Evolutionary conservation across 2,113 vertebrate genomes (phyloP).

Genomic region (Lipophrys pholis): DNA sequence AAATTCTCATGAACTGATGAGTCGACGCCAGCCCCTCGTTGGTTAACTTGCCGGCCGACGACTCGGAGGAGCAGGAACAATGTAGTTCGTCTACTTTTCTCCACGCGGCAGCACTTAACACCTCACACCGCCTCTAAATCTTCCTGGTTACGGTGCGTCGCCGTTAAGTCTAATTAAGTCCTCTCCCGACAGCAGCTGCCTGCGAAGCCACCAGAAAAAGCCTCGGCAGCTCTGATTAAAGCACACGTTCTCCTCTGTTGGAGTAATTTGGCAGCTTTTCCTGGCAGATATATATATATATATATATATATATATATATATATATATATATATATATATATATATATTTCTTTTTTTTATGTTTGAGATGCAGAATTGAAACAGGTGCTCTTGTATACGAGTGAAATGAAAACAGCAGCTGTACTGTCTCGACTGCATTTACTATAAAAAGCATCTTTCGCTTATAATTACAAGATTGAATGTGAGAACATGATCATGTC

Average conservation of each 20-base stretch:
- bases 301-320: not conserved
- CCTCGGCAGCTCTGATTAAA: conserved; percentile 11
- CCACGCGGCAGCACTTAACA: conserved; percentile 38
- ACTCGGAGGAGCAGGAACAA: not conserved
- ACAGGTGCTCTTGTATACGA: conserved; percentile 22
- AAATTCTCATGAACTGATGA: no score
- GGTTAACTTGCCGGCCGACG: no score
- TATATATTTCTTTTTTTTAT: conserved; percentile 2
- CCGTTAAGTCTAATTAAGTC: conserved; percentile 36
- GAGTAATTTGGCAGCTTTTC: conserved; percentile 37
- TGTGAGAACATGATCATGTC: no score
- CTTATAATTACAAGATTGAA: no score
- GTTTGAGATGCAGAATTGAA: conserved; percentile 11
- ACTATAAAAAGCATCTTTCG: no score
- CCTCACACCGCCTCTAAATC: conserved; percentile 21
- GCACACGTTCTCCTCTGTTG: conserved; percentile 27
- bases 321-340: no score
- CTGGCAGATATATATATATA: not conserved
- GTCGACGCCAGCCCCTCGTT: no score
- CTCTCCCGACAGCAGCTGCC: conserved; percentile 31
- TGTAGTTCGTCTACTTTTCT: conserved; percentile 29
- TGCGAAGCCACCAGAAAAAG: conserved; percentile 13
- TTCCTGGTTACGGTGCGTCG: conserved; percentile 14
- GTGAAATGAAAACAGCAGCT: conserved; percentile 31
- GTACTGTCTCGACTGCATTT: not conserved